Evolutionary conservation across 2,888 invertebrate genomes (phyloP).

Genomic region (Beris chalybata): DNA sequence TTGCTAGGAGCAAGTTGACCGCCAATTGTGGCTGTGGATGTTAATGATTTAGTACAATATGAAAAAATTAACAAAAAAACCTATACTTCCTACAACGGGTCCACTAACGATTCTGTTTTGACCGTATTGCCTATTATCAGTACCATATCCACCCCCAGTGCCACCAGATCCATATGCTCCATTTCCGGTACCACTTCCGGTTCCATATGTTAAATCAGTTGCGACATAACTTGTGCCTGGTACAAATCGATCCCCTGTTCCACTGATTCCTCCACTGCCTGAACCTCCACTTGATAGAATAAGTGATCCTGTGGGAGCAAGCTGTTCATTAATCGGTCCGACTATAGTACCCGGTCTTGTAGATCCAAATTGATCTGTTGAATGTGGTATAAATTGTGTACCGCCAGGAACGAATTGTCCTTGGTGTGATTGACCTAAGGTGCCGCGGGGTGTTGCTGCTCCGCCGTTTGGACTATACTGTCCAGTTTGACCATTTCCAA

Average conservation of each 20-base stretch:
- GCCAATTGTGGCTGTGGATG: background rate
- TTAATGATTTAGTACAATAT: too few relatives aligned
- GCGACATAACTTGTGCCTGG: constrained; percentile 6
- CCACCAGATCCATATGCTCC: constrained; percentile 1
- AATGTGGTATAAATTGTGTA: constrained; percentile 10
- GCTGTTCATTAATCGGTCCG: constrained; percentile 4
- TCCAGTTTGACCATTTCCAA: background rate
- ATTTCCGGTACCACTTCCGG: constrained; percentile 1
- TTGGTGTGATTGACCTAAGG: too few relatives aligned
- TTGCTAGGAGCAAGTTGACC: constrained; percentile 35
- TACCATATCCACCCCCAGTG: background rate
- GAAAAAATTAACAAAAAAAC: too few relatives aligned
- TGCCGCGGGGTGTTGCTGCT: background rate
- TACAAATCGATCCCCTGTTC: constrained; percentile 6
- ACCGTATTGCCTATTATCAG: background rate
- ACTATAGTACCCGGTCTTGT: background rate
- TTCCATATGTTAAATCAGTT: background rate
- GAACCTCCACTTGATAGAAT: background rate
- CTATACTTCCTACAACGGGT: background rate
- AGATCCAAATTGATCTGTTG: constrained; percentile 10
- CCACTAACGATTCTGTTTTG: background rate
- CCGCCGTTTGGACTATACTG: background rate
- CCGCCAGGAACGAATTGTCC: background rate
- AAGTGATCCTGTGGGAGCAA: background rate
- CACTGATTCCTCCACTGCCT: background rate